Evolutionary conservation across 2,888 invertebrate genomes (phyloP), one percentile per base, ranked within the genome.

Genomic region (Cephus pygmeus): DNA sequence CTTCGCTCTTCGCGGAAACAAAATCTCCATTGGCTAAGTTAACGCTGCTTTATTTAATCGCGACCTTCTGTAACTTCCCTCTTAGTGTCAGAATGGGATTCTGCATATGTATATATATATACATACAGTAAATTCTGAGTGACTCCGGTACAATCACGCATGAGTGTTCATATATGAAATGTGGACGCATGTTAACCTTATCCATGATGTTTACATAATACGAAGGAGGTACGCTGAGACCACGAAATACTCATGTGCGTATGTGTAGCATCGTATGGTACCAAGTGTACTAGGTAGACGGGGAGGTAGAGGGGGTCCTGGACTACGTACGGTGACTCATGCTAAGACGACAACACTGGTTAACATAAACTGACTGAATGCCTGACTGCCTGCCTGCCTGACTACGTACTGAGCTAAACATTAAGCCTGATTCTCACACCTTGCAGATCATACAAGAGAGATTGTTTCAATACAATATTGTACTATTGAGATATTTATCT

Each of bases 161-260:
- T 30, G 71, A 69, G 40, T 15, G 12, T 40, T 1, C 40, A 40
- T 15, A 40, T 40, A 40, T 15, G 40, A 69, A 69, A 33, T 71
- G 23, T 11, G 71, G 2, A 34, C 71, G 30, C 31, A 15, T 71
- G 71, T 71, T 33, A 71, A 71, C 71, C 31, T 71, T 33, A 12
- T 30, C 71, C 33, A 71, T 71, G 71, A 33, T 31, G 71, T 71
- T 71, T 71, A 71, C 71, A 71, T 71, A 71, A 71, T 33, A 71
- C 9, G 33, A 71, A 71, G 15, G 30, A 12, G 71, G 71, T 33
- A 71, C 30, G 12, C 31, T 11, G 31, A 34, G 33, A 71, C 30
- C 71, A 71, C 71, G 71, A 71, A 34, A 71, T 71, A 30, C 71
- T 33, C 33, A 30, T 71, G 11, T 30, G 30, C 12, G 11, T 71